These are phyloP conservation scores for Eudasyphora cyanicolor DNA, from an alignment of 2,888 invertebrate species.

Conservation along the genomic window DNA sequence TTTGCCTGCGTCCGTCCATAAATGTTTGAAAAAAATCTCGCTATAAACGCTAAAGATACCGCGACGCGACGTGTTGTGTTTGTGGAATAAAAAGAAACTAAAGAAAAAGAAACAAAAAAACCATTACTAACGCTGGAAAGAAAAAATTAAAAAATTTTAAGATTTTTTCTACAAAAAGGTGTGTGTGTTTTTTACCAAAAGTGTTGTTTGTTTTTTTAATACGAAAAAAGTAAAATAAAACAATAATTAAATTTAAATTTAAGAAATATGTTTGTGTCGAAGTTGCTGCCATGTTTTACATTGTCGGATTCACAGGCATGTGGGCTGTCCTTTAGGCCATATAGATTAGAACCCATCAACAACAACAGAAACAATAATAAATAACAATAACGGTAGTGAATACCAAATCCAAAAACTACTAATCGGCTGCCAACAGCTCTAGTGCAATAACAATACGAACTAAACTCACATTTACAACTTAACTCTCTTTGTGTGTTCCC, in stretches of 20 bases:
- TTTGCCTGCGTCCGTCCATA: constrained; percentile 64
- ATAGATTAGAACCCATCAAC: constrained; percentile 29
- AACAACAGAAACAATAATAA: not conserved
- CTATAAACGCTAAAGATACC: constrained; percentile 31
- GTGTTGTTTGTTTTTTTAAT: not conserved
- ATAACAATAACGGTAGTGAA: not conserved
- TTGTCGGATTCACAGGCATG: constrained; percentile 21
- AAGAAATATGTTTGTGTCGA: constrained; percentile 28
- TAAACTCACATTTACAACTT: not conserved
- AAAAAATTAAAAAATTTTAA: not conserved
- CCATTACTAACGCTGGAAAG: not conserved
- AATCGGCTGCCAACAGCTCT: not conserved
- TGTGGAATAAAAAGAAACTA: not conserved
- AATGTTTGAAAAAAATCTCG: constrained; percentile 38
- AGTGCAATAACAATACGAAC: constrained; percentile 4
- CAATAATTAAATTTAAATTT: too few species aligned
- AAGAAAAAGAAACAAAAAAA: not conserved
- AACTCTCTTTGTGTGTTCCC: not conserved
- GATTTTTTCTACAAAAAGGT: not conserved
- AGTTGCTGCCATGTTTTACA: constrained; percentile 12
- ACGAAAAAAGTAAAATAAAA: too few species aligned
- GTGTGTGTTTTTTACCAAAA: not conserved
- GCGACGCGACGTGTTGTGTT: not conserved
- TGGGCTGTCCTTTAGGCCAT: constrained; percentile 40
- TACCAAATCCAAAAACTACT: constrained; percentile 4